Evolutionary conservation across 2,888 invertebrate genomes (phyloP), one percentile per base, ranked within the genome.

Genomic region (Mythimna vitellina): DNA sequence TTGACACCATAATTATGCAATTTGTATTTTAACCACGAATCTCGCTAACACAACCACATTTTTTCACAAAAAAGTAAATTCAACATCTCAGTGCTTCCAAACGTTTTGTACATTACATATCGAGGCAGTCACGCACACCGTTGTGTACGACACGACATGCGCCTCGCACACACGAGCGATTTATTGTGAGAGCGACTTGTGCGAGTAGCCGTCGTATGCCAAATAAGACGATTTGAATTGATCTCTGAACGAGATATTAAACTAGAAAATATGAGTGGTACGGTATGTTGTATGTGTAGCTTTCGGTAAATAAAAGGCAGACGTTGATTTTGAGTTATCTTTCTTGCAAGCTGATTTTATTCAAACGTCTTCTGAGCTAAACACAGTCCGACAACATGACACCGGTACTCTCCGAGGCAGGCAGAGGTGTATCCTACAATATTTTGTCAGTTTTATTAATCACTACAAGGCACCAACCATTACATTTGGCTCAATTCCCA

Each of bases 241-340:
- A 65, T 58, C n/a, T 58, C 58, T 38, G 38, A 58, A 42, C 42
- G n/a, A n/a, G 58, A 65, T 57, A 65, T 57, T 42, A 49, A 62
- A 46, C 46, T 17, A 20, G 5, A 29, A 29, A 42, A 46, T 20
- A 46, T 56, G 54, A 17, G 3, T 9, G 65, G 3, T 58, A 17
- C 14, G 1, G 22, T 62, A 20, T 46, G 49, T 20, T 14, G 17
- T 0, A 49, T 14, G 7, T 51, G 10, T 6, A 35, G 57, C 12
- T 9, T 12, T 20, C 7, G 35, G 12, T 22, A 7, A 58, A 35
- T 14, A 57, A n/a, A 1, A 58, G 12, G 12, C 22, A 58, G 35
- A n/a, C 7, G 35, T 10, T 10, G 22, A 12, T 6, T 12, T 54
- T 54, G 3, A 14, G 7, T 25, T 25, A 54, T 12, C 5, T 54